These are phyloP conservation scores for Ceratothoa steindachneri DNA, from an alignment of 2,888 invertebrate species.

Conservation along the genomic window DNA sequence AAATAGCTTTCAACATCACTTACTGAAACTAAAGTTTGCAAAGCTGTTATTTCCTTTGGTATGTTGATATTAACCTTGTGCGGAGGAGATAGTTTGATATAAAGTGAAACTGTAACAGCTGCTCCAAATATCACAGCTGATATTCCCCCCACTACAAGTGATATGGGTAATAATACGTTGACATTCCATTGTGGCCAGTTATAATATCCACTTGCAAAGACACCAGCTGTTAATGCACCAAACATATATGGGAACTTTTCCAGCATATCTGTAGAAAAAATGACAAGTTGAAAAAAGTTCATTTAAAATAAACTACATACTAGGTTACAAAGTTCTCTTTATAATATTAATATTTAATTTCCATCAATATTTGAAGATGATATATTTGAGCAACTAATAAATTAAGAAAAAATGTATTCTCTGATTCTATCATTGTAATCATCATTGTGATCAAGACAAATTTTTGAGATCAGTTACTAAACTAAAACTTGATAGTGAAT, in stretches of 20 bases:
- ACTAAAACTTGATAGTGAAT: no score
- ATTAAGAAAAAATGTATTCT: no score
- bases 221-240: background rate
- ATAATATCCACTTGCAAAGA: background rate
- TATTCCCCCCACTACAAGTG: constrained; percentile 26
- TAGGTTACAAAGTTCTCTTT: no score
- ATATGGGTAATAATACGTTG: constrained; percentile 31
- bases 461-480: no score
- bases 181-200: background rate
- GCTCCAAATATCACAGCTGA: constrained; percentile 39
- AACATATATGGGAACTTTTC: background rate
- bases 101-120: constrained; percentile 31
- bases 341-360: no score
- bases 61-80: constrained; percentile 34
- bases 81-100: constrained; percentile 31
- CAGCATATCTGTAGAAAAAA: background rate
- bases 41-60: constrained; percentile 30
- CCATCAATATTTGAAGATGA: no score
- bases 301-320: no score
- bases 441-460: no score
- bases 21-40: constrained; percentile 26
- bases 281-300: background rate
- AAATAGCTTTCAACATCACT: no score
- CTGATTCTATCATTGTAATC: no score
- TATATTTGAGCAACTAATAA: no score